These are phyloP conservation scores for Vanessa atalanta DNA, from an alignment of 1,140 invertebrate genomes.

Conservation along the genomic window DNA sequence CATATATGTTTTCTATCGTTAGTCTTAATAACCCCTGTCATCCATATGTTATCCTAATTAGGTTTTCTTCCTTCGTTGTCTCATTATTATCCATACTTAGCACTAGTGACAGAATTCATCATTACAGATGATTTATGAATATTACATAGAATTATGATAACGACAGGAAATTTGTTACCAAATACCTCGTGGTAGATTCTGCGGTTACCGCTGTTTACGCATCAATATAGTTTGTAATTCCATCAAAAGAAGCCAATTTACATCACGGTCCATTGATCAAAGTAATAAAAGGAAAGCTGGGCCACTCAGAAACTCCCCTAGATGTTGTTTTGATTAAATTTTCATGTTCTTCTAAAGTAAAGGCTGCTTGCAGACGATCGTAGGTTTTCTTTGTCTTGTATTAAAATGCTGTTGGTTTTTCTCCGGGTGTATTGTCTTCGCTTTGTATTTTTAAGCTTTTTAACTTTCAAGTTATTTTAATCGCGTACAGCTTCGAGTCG, in stretches of 20 bases:
- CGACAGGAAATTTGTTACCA: too few relatives aligned
- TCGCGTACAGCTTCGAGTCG: not conserved
- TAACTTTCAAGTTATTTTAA: slow-evolving; percentile 15
- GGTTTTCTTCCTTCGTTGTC: too few relatives aligned
- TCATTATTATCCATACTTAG: too few relatives aligned
- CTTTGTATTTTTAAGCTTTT: slow-evolving; percentile 19
- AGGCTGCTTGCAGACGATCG: slow-evolving; percentile 19
- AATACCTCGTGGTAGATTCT: too few relatives aligned
- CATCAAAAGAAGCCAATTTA: slow-evolving; percentile 46
- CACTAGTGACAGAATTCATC: too few relatives aligned
- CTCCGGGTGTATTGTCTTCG: slow-evolving; percentile 13
- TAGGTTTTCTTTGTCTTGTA: slow-evolving; percentile 23
- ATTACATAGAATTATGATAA: not conserved
- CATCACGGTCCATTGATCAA: slow-evolving; percentile 47
- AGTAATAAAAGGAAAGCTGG: slow-evolving; percentile 44
- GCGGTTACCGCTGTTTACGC: not conserved
- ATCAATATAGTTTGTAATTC: slow-evolving; percentile 37
- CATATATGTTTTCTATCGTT: too few relatives aligned
- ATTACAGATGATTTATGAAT: too few relatives aligned
- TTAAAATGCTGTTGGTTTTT: slow-evolving; percentile 22
- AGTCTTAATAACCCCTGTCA: too few relatives aligned
- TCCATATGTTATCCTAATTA: too few relatives aligned
- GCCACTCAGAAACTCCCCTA: slow-evolving; percentile 36
- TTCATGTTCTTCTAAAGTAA: slow-evolving; percentile 43
- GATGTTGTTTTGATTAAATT: slow-evolving; percentile 55